phyloP scores from a whole-genome alignment of 2,797 vertebrate genomes.

The Danionella dracula region DNA sequence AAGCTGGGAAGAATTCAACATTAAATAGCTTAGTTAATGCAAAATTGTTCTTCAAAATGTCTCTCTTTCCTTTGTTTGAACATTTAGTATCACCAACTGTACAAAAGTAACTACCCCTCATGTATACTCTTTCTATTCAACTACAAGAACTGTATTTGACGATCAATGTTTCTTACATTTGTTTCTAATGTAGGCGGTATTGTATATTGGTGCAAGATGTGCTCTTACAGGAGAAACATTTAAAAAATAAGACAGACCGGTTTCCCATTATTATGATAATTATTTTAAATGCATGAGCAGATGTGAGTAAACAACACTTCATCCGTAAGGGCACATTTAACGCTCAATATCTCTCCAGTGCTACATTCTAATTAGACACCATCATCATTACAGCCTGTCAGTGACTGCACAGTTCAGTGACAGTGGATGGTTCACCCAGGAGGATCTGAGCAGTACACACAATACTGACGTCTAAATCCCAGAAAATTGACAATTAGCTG shows the following conservation, averaged over 20 bases:
- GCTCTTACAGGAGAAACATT: neutral
- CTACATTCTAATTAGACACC: conserved; percentile 13
- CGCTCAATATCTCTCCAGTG: conserved; percentile 31
- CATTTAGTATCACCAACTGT: too few species aligned
- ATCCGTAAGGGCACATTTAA: conserved; percentile 28
- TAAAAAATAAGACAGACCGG: neutral
- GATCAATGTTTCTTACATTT: too few species aligned
- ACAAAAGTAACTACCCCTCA: too few species aligned
- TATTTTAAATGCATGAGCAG: conserved; percentile 42
- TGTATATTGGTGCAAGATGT: neutral
- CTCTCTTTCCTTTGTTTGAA: too few species aligned
- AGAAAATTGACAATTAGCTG: neutral
- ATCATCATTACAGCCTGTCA: neutral
- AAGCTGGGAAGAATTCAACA: too few species aligned
- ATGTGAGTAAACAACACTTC: conserved; percentile 34
- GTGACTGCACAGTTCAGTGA: neutral
- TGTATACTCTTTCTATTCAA: too few species aligned
- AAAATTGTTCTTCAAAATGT: too few species aligned
- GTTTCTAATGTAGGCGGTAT: too few species aligned
- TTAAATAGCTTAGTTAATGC: too few species aligned
- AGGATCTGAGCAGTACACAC: neutral
- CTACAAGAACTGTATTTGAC: too few species aligned
- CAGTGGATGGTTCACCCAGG: neutral
- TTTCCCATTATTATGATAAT: conserved; percentile 33
- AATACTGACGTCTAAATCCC: neutral